A percentile compares a stretch with the other conserved stretches of the same genome.
Conservation (phyloP, 2,113 vertebrate species). For the Rutilus rutilus region DNA sequence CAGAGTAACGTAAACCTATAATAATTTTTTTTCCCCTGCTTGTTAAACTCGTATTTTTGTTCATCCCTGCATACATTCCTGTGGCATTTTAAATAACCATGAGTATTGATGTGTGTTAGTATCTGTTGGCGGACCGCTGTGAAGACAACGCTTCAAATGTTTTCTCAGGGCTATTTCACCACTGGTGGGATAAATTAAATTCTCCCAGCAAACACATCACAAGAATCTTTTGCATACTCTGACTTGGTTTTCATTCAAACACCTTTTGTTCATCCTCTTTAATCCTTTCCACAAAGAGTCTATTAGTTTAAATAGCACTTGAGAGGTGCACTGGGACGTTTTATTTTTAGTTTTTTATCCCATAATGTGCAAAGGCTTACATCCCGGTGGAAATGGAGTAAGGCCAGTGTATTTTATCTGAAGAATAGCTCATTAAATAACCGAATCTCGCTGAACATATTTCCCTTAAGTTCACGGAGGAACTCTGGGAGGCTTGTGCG, state of each 20-base stretch:
- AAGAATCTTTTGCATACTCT: constrained; percentile 61
- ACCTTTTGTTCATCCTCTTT: constrained; percentile 46
- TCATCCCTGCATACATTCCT: neutral
- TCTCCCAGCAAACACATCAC: constrained; percentile 62
- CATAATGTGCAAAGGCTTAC: neutral
- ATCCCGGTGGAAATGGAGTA: neutral
- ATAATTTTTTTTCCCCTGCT: constrained; percentile 1
- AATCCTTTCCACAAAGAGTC: constrained; percentile 58
- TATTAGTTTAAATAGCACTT: constrained; percentile 55
- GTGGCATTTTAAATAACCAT: constrained; percentile 3
- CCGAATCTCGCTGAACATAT: neutral
- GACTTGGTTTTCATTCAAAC: constrained; percentile 51
- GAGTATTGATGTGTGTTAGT: neutral
- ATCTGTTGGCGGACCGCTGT: neutral
- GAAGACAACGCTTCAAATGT: neutral
- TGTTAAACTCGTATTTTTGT: constrained; percentile 4
- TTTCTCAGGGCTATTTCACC: constrained; percentile 1
- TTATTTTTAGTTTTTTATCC: neutral
- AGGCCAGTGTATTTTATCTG: neutral
- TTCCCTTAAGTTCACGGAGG: neutral
- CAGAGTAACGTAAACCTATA: constrained; percentile 31
- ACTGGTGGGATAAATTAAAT: constrained; percentile 60
- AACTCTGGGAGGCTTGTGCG: constrained; percentile 12
- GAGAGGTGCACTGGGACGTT: neutral
- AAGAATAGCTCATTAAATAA: neutral